These are phyloP conservation scores for Psittacus erithacus DNA, from an alignment of 2,113 vertebrate species.

Conservation along the genomic window DNA sequence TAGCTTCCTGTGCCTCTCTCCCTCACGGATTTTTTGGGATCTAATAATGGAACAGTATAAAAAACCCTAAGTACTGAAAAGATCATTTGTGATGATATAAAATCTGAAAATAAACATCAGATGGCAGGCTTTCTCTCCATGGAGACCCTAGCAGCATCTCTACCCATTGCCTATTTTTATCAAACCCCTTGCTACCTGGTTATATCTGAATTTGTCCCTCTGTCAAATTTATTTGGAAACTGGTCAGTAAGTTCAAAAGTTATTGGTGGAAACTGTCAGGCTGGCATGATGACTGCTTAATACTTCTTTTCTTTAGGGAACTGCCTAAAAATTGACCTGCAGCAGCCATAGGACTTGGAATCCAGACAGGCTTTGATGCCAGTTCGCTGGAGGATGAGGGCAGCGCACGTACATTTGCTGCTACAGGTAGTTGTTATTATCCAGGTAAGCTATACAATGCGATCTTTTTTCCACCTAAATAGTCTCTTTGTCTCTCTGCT, in stretches of 20 bases:
- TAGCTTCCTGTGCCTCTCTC: background rate
- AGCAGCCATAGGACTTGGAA: background rate
- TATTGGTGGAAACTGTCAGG: background rate
- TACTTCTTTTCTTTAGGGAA: background rate
- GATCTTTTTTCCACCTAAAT: background rate
- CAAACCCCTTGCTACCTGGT: rapidly evolving
- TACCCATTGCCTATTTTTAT: background rate
- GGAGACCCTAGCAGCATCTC: background rate
- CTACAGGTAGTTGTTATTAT: background rate
- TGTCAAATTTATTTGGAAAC: background rate
- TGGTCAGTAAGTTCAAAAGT: background rate
- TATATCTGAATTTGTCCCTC: background rate
- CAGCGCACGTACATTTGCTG: background rate
- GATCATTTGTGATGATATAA: background rate
- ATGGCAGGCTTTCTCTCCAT: background rate
- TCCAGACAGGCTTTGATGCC: background rate
- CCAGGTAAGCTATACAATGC: background rate
- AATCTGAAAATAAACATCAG: background rate
- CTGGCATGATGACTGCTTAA: background rate
- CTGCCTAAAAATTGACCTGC: background rate
- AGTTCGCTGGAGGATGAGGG: background rate
- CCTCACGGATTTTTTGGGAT: background rate
- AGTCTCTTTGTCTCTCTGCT: background rate
- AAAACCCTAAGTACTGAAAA: background rate
- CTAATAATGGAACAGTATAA: background rate